phyloP scores from a whole-genome alignment of 2,113 vertebrate genomes.

The Phasianus colchicus region DNA sequence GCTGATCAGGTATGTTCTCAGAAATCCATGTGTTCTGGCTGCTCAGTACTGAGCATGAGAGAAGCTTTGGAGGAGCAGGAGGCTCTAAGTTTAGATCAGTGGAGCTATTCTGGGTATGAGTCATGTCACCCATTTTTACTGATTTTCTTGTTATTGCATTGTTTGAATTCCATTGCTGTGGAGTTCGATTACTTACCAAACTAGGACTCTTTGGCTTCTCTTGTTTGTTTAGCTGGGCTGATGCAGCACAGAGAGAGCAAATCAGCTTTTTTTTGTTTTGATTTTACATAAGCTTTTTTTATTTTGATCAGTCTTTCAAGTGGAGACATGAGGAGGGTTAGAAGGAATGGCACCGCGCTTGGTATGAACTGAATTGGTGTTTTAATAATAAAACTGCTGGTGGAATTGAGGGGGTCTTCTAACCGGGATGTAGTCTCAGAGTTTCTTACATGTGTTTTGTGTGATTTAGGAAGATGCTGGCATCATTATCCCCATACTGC shows the following conservation, averaged over 20 bases:
- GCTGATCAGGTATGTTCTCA: background rate
- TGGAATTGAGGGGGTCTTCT: background rate
- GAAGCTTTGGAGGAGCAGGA: background rate
- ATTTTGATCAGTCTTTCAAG: background rate
- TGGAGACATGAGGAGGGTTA: background rate
- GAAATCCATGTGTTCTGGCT: background rate
- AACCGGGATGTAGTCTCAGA: accelerated
- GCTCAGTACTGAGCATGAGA: background rate
- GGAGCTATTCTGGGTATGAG: background rate
- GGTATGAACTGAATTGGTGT: background rate
- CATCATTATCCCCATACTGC: background rate
- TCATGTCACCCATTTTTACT: background rate
- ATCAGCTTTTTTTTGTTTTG: background rate
- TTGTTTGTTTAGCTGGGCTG: background rate
- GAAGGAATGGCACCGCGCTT: background rate
- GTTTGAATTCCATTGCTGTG: background rate
- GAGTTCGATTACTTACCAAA: background rate
- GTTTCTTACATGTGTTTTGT: accelerated
- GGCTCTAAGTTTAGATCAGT: background rate
- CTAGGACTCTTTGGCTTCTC: background rate
- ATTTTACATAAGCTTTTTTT: background rate
- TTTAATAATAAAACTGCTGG: background rate
- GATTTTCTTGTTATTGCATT: constrained; percentile 18
- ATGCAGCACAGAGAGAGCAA: background rate
- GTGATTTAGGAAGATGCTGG: background rate